Conservation (phyloP, 2,113 vertebrate species). For the Chamaea fasciata region DNA sequence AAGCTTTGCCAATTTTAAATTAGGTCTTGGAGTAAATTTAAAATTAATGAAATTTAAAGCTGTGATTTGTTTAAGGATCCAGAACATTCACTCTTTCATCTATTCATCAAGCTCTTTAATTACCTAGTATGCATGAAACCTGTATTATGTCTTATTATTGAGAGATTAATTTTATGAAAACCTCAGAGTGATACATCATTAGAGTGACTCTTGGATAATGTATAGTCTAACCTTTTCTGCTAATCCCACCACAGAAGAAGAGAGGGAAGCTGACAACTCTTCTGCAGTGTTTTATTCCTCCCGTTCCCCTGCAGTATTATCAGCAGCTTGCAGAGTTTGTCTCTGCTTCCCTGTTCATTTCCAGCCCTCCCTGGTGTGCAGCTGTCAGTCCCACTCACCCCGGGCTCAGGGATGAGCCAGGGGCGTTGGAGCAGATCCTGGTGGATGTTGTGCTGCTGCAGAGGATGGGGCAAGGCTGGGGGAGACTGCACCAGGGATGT, state of each 20-base stretch:
- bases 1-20: slow-evolving; percentile 52
- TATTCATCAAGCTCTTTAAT: slow-evolving; percentile 61
- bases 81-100: slow-evolving; percentile 60
- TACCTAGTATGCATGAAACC: slow-evolving; percentile 50
- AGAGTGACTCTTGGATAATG: slow-evolving; percentile 47
- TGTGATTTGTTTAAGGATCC: slow-evolving; percentile 61
- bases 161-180: slow-evolving; percentile 66
- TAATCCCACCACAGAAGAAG: slow-evolving; percentile 35
- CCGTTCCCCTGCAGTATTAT: not conserved
- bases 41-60: slow-evolving; percentile 68
- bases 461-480: not conserved
- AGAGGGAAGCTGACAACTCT: slow-evolving; percentile 9
- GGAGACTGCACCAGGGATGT: not conserved
- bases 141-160: slow-evolving; percentile 66
- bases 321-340: slow-evolving; percentile 20
- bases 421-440: not conserved
- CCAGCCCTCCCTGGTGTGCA: not conserved
- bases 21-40: slow-evolving; percentile 56
- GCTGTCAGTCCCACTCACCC: not conserved
- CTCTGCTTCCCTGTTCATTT: not conserved
- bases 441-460: not conserved
- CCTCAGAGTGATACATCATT: slow-evolving; percentile 53
- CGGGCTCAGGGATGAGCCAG: fast-evolving
- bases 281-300: not conserved
- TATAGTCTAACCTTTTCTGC: slow-evolving; percentile 46